Evolutionary conservation across 2,113 vertebrate species (phyloP).

Genomic region (Nothoprocta perdicaria): DNA sequence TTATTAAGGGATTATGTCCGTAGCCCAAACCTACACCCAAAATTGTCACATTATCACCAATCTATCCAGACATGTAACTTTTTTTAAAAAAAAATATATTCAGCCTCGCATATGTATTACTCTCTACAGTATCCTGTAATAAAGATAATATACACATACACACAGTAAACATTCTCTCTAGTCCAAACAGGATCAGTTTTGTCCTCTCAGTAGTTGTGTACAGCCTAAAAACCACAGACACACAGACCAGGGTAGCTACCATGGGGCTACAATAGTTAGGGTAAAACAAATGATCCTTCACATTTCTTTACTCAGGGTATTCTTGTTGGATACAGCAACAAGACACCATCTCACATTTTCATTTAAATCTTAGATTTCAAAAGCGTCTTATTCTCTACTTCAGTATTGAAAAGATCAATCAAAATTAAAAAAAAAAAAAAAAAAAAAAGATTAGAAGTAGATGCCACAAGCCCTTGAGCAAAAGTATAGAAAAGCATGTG

Average conservation of each 20-base stretch:
- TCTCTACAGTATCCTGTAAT: neutral
- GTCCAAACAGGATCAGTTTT: neutral
- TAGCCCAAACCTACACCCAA: neutral
- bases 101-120: rapidly evolving
- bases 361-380: neutral
- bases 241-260: neutral
- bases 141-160: rapidly evolving
- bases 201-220: neutral
- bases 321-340: neutral
- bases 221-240: neutral
- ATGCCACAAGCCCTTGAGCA: slow-evolving; percentile 34
- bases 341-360: neutral
- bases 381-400: slow-evolving; percentile 22
- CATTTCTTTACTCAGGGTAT: neutral
- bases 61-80: neutral
- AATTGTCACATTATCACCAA: neutral
- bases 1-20: neutral
- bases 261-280: neutral
- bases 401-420: slow-evolving; percentile 43
- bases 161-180: neutral
- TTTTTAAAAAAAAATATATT: neutral
- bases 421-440: neutral
- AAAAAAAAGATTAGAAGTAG: neutral
- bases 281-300: neutral
- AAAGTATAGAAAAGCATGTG: neutral